Evolutionary conservation across 2,797 vertebrate genomes (phyloP), one percentile per base, ranked within the genome.

Genomic region (Heteromormyrus szaboi): DNA sequence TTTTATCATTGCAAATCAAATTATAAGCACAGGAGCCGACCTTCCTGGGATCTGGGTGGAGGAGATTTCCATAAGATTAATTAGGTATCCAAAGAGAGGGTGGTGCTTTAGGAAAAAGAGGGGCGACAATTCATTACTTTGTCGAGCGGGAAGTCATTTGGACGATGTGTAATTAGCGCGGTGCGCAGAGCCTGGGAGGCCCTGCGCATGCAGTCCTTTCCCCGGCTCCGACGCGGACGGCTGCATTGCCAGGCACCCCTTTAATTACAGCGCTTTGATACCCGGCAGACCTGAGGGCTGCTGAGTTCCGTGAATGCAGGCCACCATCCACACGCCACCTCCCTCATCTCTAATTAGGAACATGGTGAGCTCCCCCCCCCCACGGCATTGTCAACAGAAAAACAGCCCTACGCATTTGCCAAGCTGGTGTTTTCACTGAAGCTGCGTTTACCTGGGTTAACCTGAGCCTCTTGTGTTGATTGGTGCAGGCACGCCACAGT

Each of bases 261-360:
- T 99, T 99, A 99, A 99, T 99, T 99, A 99, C 97, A 97, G 96
- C 96, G 97, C 98, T 98, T 99, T 99, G 98, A 99, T 99, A 98
- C 98, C 98, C 98, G 97, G 96, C 98, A 98, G 98, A 99, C 97
- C 76, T 6, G 97, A 96, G 96, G 97, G 97, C 98, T 98, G 97
- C 96, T 93, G 97, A 98, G 97, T 97, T 98, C 97, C 97, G 97
- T 97, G 98, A 98, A 98, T 97, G 97, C 96, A 97, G 97, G 97
- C 98, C 98, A 97, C 98, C 98, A 98, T 97, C 95, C 97, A 97
- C 96, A 96, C 97, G 97, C 95, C 95, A 97, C 97, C 96, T 98
- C 96, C 96, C 97, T 97, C 96, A 97, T 97, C 96, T 98, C 97
- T 98, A 99, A 99, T 99, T 99, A 99, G 88, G 41, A 51, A 62